phyloP scores from a whole-genome alignment of 35 echinoderm and acorn worm species.

The Hemicentrotus pulcherrimus region DNA sequence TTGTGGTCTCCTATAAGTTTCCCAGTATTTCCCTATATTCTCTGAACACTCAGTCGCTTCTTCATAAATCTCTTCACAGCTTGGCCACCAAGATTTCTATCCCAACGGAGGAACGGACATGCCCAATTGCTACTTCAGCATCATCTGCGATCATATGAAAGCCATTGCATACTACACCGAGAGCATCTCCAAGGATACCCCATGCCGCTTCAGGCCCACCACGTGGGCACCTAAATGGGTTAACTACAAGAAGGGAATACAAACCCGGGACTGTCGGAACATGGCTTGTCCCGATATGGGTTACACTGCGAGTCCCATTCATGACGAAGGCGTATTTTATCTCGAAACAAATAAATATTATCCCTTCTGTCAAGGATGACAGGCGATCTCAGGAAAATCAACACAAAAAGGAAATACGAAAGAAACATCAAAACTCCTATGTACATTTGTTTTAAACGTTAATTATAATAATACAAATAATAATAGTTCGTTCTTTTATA shows the following conservation, averaged over 20 bases:
- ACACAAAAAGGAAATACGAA: not conserved
- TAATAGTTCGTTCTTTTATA: too few species aligned
- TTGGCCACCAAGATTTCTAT: slow-evolving; percentile 62
- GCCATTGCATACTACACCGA: slow-evolving; percentile 28
- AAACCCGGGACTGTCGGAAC: not conserved
- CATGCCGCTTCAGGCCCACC: not conserved
- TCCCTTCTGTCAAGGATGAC: not conserved
- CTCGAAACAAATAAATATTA: not conserved
- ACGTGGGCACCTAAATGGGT: slow-evolving; percentile 22
- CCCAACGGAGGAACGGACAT: slow-evolving; percentile 63
- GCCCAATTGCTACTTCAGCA: slow-evolving; percentile 2
- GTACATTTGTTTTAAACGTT: not conserved
- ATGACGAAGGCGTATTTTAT: not conserved
- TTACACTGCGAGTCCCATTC: not conserved
- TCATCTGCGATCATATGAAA: not conserved
- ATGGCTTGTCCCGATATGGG: not conserved
- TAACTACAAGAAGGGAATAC: not conserved
- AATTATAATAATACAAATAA: too few species aligned
- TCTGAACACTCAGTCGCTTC: too few species aligned
- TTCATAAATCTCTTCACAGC: not conserved
- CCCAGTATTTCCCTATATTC: too few species aligned
- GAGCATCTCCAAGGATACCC: not conserved
- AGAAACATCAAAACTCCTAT: not conserved
- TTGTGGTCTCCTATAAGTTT: too few species aligned
- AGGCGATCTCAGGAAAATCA: not conserved